Percentiles rank a stretch among this genome's conserved stretches.
Evolutionary conservation across 35 echinoderm and acorn worm species (phyloP).

Genomic region (Diadema setosum): DNA sequence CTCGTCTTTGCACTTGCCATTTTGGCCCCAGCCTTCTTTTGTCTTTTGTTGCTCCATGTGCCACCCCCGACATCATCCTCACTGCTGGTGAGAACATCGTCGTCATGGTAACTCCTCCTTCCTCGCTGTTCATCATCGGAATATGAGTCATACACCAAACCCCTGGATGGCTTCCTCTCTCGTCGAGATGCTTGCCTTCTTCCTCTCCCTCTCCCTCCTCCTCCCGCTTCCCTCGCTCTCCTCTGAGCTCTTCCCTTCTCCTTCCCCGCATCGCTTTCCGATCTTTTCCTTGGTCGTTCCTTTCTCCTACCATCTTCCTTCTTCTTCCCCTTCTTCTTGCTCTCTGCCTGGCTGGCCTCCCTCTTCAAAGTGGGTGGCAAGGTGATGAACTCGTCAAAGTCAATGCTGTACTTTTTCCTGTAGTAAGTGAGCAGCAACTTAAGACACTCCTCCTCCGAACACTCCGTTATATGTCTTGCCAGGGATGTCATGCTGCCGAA

Average conservation of each 20-base stretch:
- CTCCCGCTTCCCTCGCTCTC: background rate
- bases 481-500: background rate
- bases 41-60: background rate
- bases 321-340: background rate
- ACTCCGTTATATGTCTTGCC: constrained; percentile 13
- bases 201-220: background rate
- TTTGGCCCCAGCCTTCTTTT: background rate
- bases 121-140: too few relatives aligned
- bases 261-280: too few relatives aligned
- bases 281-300: background rate
- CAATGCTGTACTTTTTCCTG: constrained; percentile 7
- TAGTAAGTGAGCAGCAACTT: constrained; percentile 33
- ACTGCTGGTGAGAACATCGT: background rate
- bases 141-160: background rate
- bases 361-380: background rate
- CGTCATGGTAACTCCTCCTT: background rate
- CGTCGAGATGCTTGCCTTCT: background rate
- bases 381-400: background rate
- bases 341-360: background rate
- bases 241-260: background rate
- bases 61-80: background rate
- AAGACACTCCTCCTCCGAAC: background rate
- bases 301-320: background rate
- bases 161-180: background rate
- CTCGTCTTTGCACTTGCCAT: background rate